phyloP scores from a whole-genome alignment of 1,140 invertebrate species.

The Ridgeia piscesae region DNA sequence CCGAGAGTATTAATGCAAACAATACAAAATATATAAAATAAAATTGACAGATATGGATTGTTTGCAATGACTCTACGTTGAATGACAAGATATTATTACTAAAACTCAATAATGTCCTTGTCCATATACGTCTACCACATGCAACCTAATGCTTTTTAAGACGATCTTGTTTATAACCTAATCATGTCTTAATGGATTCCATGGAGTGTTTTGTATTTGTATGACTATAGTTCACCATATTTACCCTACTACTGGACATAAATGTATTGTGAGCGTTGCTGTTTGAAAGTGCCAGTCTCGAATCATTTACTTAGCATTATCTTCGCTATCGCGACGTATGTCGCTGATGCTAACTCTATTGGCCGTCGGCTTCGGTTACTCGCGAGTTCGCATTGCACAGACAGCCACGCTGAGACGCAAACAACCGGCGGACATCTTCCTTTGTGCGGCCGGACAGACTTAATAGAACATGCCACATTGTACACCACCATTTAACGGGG shows the following conservation, averaged over 20 bases:
- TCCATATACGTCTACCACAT: no score
- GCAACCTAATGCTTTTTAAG: no score
- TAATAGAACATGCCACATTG: constrained; percentile 5
- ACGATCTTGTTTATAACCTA: no score
- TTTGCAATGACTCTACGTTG: no score
- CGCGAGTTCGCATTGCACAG: background rate
- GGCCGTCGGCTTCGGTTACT: background rate
- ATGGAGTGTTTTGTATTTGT: background rate
- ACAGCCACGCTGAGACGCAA: background rate
- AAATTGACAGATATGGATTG: no score
- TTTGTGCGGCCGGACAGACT: background rate
- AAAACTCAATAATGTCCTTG: no score
- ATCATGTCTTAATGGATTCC: no score
- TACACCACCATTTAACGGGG: background rate
- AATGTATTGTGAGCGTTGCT: background rate
- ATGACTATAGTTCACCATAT: background rate
- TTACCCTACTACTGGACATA: background rate
- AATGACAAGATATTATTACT: no score
- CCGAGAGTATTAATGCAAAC: no score
- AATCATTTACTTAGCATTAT: background rate
- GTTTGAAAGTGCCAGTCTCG: background rate
- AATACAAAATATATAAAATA: no score
- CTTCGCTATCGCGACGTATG: background rate
- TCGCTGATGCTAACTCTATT: background rate
- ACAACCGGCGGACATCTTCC: background rate